Percentiles rank a stretch among this genome's conserved stretches.
phyloP scores from a whole-genome alignment of 2,888 invertebrate genomes.

The Cephus nigrinus region DNA sequence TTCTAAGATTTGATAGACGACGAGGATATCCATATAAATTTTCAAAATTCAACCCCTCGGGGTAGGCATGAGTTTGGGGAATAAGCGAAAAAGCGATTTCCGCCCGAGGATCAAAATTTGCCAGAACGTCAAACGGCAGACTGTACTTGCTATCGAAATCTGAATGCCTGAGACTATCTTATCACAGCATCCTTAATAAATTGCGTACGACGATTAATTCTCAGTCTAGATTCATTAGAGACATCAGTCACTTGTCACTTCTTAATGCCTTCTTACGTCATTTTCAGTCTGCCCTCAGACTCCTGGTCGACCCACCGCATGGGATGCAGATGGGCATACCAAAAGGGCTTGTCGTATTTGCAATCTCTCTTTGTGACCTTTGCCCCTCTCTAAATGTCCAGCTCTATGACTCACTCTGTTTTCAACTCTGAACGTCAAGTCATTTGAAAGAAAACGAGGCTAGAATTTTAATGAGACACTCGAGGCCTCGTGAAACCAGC shows the following conservation, averaged over 20 bases:
- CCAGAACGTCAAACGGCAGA: background rate
- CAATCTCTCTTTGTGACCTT: slow-evolving; percentile 58
- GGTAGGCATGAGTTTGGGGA: background rate
- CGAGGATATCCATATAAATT: background rate
- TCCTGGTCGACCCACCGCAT: background rate
- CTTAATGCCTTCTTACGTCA: background rate
- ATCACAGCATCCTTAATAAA: background rate
- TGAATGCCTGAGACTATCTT: background rate
- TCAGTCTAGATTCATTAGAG: background rate
- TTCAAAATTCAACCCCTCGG: background rate
- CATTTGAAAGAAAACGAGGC: slow-evolving; percentile 55
- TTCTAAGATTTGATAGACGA: background rate
- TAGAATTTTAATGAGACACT: slow-evolving; percentile 60
- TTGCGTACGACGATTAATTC: background rate
- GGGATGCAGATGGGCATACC: background rate
- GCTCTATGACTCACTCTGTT: slow-evolving; percentile 28
- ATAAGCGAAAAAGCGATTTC: background rate
- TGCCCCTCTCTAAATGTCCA: slow-evolving; percentile 45
- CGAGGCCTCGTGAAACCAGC: slow-evolving; percentile 46
- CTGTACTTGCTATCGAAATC: background rate
- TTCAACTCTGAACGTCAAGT: slow-evolving; percentile 16
- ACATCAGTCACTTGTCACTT: background rate
- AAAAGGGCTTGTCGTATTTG: slow-evolving; percentile 59
- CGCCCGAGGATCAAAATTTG: background rate
- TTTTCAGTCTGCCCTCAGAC: background rate